Conservation (phyloP, 2,797 vertebrate genomes). For the Pseudochirops cupreus region DNA sequence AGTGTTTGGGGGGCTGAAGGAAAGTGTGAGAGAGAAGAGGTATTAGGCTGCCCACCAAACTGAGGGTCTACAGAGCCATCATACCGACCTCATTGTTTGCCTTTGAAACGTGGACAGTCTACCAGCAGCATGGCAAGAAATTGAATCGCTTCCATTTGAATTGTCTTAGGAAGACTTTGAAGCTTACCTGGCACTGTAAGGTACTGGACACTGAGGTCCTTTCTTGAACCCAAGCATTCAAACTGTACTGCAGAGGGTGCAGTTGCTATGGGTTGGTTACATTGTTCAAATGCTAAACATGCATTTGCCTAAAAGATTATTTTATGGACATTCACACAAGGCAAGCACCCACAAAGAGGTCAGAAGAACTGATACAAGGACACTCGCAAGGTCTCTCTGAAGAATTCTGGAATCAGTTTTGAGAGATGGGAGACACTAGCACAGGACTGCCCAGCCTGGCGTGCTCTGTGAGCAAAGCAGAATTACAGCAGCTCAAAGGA, state of each 20-base stretch:
- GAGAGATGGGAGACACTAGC: not conserved
- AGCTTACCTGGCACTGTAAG: not conserved
- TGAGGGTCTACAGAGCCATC: not conserved
- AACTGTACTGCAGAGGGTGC: not conserved
- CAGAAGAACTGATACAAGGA: not conserved
- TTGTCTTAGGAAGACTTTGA: not conserved
- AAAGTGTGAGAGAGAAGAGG: too few relatives aligned
- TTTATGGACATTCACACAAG: not conserved
- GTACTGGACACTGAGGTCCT: not conserved
- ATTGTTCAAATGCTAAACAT: not conserved
- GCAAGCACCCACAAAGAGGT: not conserved
- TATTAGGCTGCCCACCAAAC: not conserved
- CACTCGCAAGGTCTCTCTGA: not conserved
- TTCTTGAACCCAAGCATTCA: not conserved
- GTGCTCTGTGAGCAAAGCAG: not conserved
- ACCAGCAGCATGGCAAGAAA: not conserved
- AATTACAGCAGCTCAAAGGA: not conserved
- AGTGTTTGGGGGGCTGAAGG: not conserved
- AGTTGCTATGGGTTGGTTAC: too few relatives aligned
- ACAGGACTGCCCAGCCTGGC: not conserved
- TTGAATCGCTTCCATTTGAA: not conserved
- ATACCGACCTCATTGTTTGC: not conserved
- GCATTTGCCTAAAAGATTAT: not conserved
- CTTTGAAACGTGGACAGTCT: not conserved
- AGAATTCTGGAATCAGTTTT: not conserved